These are phyloP conservation scores for Limnothrissa miodon DNA, from an alignment of 2,113 vertebrate species.

Conservation along the genomic window DNA sequence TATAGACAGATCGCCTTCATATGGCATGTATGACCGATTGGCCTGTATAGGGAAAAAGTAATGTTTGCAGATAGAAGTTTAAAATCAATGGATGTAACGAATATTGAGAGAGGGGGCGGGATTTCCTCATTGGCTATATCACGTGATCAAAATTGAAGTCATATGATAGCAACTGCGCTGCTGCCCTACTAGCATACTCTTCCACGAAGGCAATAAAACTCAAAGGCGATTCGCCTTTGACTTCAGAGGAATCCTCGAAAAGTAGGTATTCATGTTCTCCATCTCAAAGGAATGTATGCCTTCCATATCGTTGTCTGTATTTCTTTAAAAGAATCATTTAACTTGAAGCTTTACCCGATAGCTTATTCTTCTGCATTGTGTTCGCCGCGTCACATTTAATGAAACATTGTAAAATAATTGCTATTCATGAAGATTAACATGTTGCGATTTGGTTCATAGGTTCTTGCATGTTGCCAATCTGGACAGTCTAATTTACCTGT, in stretches of 20 bases:
- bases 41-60: too few species aligned
- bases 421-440: neutral
- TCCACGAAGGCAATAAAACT: neutral
- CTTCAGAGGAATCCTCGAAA: neutral
- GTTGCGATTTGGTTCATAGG: neutral
- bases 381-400: neutral
- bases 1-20: too few species aligned
- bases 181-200: neutral
- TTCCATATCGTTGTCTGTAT: neutral
- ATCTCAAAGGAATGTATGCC: neutral
- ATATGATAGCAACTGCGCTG: slow-evolving; percentile 33
- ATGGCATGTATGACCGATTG: too few species aligned
- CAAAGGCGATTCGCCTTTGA: neutral
- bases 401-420: slow-evolving; percentile 13
- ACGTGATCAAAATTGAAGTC: slow-evolving; percentile 58
- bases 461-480: neutral
- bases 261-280: neutral
- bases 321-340: neutral
- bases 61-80: neutral
- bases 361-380: neutral
- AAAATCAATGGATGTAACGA: slow-evolving; percentile 43
- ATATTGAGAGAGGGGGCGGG: slow-evolving; percentile 42
- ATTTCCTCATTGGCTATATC: slow-evolving; percentile 47
- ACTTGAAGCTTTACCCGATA: neutral
- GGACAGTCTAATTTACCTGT: neutral